phyloP scores from a whole-genome alignment of 2,113 vertebrate species.

The Nanorana parkeri region DNA sequence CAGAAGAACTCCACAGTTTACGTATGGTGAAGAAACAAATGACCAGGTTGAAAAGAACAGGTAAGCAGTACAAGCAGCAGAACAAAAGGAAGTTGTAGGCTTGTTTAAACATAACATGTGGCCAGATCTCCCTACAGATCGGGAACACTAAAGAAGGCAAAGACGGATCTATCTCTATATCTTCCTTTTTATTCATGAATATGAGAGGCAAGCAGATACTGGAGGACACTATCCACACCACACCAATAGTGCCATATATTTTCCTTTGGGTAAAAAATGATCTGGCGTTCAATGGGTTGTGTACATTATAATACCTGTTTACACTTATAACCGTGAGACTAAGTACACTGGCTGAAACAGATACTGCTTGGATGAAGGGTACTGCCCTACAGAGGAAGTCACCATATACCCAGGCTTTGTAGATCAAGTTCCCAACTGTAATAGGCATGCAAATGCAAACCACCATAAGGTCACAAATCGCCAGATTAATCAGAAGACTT shows the following conservation, averaged over 20 bases:
- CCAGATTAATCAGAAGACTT: slow-evolving; percentile 86
- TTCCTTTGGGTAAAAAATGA: slow-evolving; percentile 85
- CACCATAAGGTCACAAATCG: slow-evolving; percentile 89
- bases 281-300: slow-evolving; percentile 82
- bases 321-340: slow-evolving; percentile 89
- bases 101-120: slow-evolving; percentile 84
- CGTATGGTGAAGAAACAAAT: slow-evolving; percentile 86
- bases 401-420: slow-evolving; percentile 89
- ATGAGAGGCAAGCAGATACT: slow-evolving; percentile 85
- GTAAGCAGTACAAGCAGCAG: slow-evolving; percentile 87
- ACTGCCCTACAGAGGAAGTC: slow-evolving; percentile 87
- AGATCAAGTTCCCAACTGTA: slow-evolving; percentile 86
- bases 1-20: slow-evolving; percentile 78
- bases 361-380: slow-evolving; percentile 89
- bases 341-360: slow-evolving; percentile 86
- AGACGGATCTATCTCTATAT: slow-evolving; percentile 79
- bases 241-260: slow-evolving; percentile 79
- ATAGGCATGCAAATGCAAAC: slow-evolving; percentile 93
- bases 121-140: slow-evolving; percentile 89
- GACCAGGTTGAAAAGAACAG: slow-evolving; percentile 87
- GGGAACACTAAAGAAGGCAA: slow-evolving; percentile 75
- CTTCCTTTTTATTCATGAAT: slow-evolving; percentile 83
- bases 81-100: slow-evolving; percentile 91
- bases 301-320: slow-evolving; percentile 88
- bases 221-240: slow-evolving; percentile 86